Evolutionary conservation across 2,797 vertebrate genomes (phyloP), one percentile per base, ranked within the genome.

Genomic region (Spinibarbus caldwelli): DNA sequence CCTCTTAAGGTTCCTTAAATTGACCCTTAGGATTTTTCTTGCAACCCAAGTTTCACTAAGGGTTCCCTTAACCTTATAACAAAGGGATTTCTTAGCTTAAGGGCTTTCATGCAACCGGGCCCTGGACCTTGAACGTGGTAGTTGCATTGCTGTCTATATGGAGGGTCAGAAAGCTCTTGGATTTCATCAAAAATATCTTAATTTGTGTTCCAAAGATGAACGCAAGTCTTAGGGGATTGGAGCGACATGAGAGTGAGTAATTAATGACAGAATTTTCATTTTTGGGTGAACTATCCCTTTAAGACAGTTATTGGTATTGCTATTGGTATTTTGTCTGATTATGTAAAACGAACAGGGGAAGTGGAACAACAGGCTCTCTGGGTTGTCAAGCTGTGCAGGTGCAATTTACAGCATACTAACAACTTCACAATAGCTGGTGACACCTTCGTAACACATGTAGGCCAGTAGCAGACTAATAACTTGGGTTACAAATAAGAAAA

Each of bases 401-500:
- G 78, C 14, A 38, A 47, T n/a, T 80, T 45, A 80, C 34, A 36
- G 59, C 71, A 29, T 52, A 26, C 72, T 49, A 67, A 83, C 41
- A 66, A n/a, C 41, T 47, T 64, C 19, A 36, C 59, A 83, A 49
- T 66, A 64, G 26, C 12, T 14, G 4, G 5, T n/a, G 41, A 66
- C 49, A 31, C 26, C 29, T 76, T 76, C 4, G 12, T 59, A 78
- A 54, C 47, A 43, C 36, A 84, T 78, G 47, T 57, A 38, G 26
- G 26, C 7, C 36, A 57, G 31, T 47, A 67, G 52, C 52, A 9
- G 49, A 57, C 23, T 79, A 64, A 72, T 38, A 85, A 47, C 23
- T 62, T 73, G 6, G 67, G 41, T 78, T 84, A 78, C 62, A 85
- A 49, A 29, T 23, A 59, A 26, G 90, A 83, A 71, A 84, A 12